phyloP scores from a whole-genome alignment of 2,113 vertebrate genomes.

The Amphilophus citrinellus region DNA sequence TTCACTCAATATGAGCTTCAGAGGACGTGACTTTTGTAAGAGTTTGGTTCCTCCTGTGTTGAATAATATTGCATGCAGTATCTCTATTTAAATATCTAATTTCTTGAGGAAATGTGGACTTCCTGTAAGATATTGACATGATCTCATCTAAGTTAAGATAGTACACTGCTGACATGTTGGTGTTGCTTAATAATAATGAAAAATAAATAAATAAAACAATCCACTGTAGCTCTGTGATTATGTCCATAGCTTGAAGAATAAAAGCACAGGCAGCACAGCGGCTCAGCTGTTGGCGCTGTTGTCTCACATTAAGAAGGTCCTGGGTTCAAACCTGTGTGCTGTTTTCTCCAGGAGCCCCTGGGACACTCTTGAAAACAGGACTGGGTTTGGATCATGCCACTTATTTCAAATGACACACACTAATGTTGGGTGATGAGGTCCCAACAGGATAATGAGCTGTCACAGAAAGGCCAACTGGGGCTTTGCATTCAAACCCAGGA shows the following conservation, averaged over 20 bases:
- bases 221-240: not conserved
- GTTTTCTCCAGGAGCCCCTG: not conserved
- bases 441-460: not conserved
- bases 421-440: not conserved
- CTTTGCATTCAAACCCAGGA: too few species aligned
- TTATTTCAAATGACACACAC: fast-evolving
- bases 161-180: not conserved
- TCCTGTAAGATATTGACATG: not conserved
- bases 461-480: not conserved
- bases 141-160: not conserved
- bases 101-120: not conserved
- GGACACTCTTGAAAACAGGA: not conserved
- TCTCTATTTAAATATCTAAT: not conserved
- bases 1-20: too few species aligned
- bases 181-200: not conserved
- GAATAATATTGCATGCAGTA: not conserved
- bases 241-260: too few species aligned
- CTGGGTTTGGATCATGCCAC: not conserved
- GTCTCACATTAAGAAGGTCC: not conserved
- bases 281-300: not conserved
- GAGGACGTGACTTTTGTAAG: not conserved
- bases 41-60: not conserved
- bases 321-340: too few species aligned
- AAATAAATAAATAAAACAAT: not conserved
- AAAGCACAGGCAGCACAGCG: not conserved